phyloP scores from a whole-genome alignment of 2,797 vertebrate species.

The Argya squamiceps region DNA sequence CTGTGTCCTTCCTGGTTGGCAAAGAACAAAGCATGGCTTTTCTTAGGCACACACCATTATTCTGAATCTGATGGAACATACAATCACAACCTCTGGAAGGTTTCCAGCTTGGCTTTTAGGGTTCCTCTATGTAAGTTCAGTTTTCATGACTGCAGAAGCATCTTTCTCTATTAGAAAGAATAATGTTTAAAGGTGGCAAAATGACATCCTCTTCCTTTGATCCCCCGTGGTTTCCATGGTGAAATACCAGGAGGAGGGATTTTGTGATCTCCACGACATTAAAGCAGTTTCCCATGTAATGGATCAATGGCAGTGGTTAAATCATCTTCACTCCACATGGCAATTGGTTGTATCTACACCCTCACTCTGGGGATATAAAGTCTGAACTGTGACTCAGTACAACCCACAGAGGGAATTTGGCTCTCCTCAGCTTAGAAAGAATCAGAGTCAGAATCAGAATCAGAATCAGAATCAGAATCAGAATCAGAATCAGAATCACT shows the following conservation, averaged over 20 bases:
- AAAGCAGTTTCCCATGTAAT: background rate
- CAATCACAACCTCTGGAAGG: fast-evolving
- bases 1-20: background rate
- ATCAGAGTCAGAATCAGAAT: no score
- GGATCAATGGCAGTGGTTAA: background rate
- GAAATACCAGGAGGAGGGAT: background rate
- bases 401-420: background rate
- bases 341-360: background rate
- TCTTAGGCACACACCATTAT: fast-evolving
- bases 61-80: background rate
- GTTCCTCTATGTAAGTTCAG: background rate
- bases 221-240: background rate
- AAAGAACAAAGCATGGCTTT: background rate
- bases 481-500: no score
- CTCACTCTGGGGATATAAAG: background rate
- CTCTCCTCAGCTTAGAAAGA: background rate
- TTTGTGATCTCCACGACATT: background rate
- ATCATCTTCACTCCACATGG: background rate
- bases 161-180: background rate
- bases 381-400: background rate
- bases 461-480: no score
- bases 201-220: background rate
- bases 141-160: background rate
- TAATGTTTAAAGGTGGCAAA: background rate
- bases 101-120: background rate